Evolutionary conservation across 2,888 invertebrate species (phyloP).

Genomic region (Heliconius ethilla): DNA sequence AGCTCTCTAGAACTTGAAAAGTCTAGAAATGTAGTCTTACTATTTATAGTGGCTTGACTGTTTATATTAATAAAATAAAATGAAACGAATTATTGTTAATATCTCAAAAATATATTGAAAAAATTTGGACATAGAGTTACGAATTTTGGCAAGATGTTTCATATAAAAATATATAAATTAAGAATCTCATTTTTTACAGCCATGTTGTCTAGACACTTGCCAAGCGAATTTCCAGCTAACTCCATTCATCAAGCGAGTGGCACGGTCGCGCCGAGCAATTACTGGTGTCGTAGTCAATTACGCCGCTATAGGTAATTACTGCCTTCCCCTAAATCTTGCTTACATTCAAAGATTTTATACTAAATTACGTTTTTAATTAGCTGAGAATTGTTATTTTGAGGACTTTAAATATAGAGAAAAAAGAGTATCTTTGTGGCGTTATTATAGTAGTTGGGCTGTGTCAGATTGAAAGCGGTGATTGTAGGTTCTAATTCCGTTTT

Average conservation of each 20-base stretch:
- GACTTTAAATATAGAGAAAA: not conserved
- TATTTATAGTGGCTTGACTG: no score
- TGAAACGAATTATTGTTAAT: no score
- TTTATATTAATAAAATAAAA: no score
- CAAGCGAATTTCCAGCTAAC: slow-evolving; percentile 38
- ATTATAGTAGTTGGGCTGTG: no score
- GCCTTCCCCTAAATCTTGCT: slow-evolving; percentile 22
- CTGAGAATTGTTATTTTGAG: not conserved
- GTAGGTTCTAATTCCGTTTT: not conserved
- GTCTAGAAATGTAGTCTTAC: no score
- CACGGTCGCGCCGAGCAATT: slow-evolving; percentile 44
- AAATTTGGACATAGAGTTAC: not conserved
- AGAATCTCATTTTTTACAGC: slow-evolving; percentile 12
- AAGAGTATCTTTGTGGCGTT: not conserved
- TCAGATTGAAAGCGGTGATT: not conserved
- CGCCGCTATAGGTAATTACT: slow-evolving; percentile 25
- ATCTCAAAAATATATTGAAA: not conserved
- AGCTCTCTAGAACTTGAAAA: no score
- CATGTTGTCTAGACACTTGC: slow-evolving; percentile 28
- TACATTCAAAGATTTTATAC: slow-evolving; percentile 23
- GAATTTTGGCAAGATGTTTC: not conserved
- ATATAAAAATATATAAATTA: not conserved
- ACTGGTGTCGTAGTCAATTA: slow-evolving; percentile 32
- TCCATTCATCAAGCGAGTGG: slow-evolving; percentile 40
- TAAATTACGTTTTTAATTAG: slow-evolving; percentile 12